Base-by-base conservation (phyloP, 1,140 invertebrate species). In the Phortica variegata region DNA sequence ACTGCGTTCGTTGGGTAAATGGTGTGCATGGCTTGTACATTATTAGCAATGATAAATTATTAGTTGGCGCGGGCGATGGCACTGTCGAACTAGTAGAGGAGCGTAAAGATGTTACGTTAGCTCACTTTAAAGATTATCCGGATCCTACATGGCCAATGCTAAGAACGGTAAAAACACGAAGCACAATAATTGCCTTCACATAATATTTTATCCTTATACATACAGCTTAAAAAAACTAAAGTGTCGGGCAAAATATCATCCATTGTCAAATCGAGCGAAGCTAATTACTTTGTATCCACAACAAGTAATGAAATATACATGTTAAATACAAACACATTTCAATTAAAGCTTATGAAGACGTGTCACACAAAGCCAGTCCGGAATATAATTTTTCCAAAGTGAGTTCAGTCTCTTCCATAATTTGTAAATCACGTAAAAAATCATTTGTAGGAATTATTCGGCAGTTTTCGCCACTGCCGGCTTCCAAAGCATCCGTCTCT, bases 391-490 rank as follows among this genome's bases (percentile, higher is more conserved):
- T 96, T 95, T 77, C 91, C 93, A 21, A 79, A 81, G 89, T 93
- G 80, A 82, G 82, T 75, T 12, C 13, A 10, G 20, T 18, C 33
- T 20, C 10, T 9, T 13, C 7, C 10, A 0, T 9, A 32, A 31
- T 9, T 23, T 3, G 36, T 10, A 2, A 8, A 29, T 1, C 15
- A 6, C 2, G 36, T 17, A 12, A 45, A n/a, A 16, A 26, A 29
- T 13, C 6, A 3, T 43, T 10, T 60, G 3, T 53, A 89, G 87
- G 33, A 80, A 86, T 45, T 87, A 85, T 77, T 86, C 87, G 0
- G 84, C 90, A 44, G 85, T 95, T 49, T 94, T 95, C 77, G 88
- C 90, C 17, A 93, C 91, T 0, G 87, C 85, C 39, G 87, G 91
- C 45, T 83, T 85, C 61, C 84, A 94, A 66, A 87, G 89, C 57